Evolutionary conservation across 2,888 invertebrate species (phyloP), one percentile per base, ranked within the genome.

Genomic region (Phrixothrix hirtus): DNA sequence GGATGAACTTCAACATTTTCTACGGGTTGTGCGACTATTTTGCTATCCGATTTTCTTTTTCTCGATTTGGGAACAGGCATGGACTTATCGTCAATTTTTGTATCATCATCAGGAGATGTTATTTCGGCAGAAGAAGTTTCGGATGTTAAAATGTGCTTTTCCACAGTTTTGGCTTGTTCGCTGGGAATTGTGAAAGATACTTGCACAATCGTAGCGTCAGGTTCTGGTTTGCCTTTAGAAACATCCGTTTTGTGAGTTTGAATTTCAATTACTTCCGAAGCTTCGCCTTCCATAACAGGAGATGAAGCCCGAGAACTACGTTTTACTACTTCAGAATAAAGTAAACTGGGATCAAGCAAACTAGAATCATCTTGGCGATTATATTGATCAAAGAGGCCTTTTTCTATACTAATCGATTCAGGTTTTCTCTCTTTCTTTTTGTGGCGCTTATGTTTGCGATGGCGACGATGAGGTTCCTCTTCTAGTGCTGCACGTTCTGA

Each of bases 291-390:
- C 3, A 53, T 42, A 16, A 56, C 55, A 14, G 69, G 67, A 6
- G 71, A 71, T n/a, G 70, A 58, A 4, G 68, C 66, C 47, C 71
- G 58, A n/a, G 72, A 71, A 30, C 59, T 61, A 35, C 58, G 60
- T 45, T 64, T 68, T 1, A 67, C 63, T 29, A 72, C 62, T 34
- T 73, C 73, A 1, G 73, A 69, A 57, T 74, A 74, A 30, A 70
- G 58, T 46, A 65, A 62, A 59, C 70, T 68, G 0, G 69, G 62
- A 45, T 70, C 52, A 1, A 46, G 60, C 27, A 65, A 50, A 9
- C 49, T 43, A 9, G 42, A 1, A 32, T 66, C 66, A 16, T 66
- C 67, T 43, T 65, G 60, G 43, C 66, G 60, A 35, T 64, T 66
- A 52, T 72, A 71, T 38, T 66, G 61, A 1, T 66, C 59, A 35